Conservation (phyloP, 1,140 invertebrate species). For the Anagrus nilaparvatae region DNA sequence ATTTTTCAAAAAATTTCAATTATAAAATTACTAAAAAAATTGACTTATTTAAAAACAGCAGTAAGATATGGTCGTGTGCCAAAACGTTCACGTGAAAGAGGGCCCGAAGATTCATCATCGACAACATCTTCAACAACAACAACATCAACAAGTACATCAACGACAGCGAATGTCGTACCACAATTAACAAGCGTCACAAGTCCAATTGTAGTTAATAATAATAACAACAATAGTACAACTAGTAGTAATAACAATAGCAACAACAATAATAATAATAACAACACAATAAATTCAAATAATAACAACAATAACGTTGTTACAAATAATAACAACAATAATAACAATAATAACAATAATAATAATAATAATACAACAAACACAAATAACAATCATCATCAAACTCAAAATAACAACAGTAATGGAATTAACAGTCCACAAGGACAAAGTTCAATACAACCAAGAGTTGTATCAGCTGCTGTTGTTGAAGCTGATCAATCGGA, state of each 20-base stretch:
- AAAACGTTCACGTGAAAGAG: constrained; percentile 78
- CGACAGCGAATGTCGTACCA: constrained; percentile 23
- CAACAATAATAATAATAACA: constrained; percentile 20
- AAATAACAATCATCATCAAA: constrained; percentile 17
- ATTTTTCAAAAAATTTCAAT: neutral
- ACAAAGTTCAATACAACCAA: constrained; percentile 29
- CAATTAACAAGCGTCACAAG: constrained; percentile 25
- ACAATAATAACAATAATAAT: constrained; percentile 13
- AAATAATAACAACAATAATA: constrained; percentile 10
- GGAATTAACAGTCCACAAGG: constrained; percentile 26
- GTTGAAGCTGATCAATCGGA: constrained; percentile 41
- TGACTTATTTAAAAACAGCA: constrained; percentile 51
- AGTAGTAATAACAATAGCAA: constrained; percentile 24
- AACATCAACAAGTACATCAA: constrained; percentile 30
- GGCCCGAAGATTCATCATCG: constrained; percentile 42
- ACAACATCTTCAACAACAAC: constrained; percentile 27
- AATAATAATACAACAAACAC: constrained; percentile 10
- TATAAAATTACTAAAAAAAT: neutral
- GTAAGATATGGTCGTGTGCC: constrained; percentile 93
- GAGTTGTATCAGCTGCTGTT: constrained; percentile 31
- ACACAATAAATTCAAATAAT: constrained; percentile 18
- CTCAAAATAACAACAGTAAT: constrained; percentile 25
- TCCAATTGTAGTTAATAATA: constrained; percentile 21
- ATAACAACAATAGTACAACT: constrained; percentile 14
- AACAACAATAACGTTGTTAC: constrained; percentile 8